phyloP scores from a whole-genome alignment of 30 jellyfish, hydroid and myxozoan genomes.

The Phacellophora camtschatica region DNA sequence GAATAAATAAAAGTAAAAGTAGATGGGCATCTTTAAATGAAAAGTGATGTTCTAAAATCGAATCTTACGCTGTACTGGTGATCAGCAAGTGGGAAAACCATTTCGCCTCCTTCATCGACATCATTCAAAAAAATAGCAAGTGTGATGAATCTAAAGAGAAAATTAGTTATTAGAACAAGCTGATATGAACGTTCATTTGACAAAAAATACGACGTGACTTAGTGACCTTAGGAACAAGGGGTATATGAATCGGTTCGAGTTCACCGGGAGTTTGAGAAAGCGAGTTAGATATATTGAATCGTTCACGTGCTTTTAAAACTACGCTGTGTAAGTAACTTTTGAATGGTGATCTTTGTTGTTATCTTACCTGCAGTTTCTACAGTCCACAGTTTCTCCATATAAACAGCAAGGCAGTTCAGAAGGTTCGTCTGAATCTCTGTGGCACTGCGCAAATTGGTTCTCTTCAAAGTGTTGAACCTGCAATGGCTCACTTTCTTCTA shows the following conservation, averaged over 20 bases:
- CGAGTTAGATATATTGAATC: too few species aligned
- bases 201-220: too few species aligned
- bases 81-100: constrained; percentile 90
- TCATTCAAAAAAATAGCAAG: constrained; percentile 78
- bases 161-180: too few species aligned
- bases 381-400: constrained; percentile 73
- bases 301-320: too few species aligned
- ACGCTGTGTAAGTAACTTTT: too few species aligned
- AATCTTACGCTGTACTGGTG: constrained; percentile 49
- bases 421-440: constrained; percentile 82
- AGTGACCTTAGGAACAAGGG: too few species aligned
- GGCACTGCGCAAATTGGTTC: constrained; percentile 63
- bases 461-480: constrained; percentile 69
- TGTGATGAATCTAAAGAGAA: constrained; percentile 80
- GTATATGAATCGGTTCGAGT: too few species aligned
- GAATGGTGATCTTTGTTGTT: background rate
- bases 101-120: constrained; percentile 93
- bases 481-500: constrained; percentile 81
- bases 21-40: too few species aligned
- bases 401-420: constrained; percentile 77
- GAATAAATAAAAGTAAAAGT: too few species aligned
- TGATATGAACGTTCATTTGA: too few species aligned
- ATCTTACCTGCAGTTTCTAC: constrained; percentile 87
- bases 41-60: too few species aligned
- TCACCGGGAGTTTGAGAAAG: too few species aligned